Evolutionary conservation across 2,888 invertebrate species (phyloP).

Genomic region (Aspidiotus destructor): DNA sequence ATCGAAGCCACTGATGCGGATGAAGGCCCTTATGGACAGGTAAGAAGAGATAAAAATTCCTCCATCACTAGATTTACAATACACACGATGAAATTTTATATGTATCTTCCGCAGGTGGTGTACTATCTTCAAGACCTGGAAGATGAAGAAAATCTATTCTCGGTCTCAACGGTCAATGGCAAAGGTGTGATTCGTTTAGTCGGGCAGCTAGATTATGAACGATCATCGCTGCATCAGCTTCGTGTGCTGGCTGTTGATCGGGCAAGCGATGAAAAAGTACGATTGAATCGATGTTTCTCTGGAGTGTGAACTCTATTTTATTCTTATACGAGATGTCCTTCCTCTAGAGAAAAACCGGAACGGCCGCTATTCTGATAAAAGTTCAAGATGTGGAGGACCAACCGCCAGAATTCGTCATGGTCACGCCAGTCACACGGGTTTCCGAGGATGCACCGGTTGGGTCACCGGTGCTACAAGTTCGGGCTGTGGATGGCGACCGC

Average conservation of each 20-base stretch:
- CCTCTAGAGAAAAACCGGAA: constrained; percentile 59
- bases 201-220: constrained; percentile 72
- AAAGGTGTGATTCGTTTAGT: constrained; percentile 71
- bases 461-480: constrained; percentile 74
- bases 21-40: constrained; percentile 86
- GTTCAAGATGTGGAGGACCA: constrained; percentile 84
- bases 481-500: constrained; percentile 83
- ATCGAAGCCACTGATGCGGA: constrained; percentile 82
- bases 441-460: constrained; percentile 75
- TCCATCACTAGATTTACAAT: too few relatives aligned
- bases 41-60: constrained; percentile 39
- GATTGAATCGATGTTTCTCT: background rate
- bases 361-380: constrained; percentile 76
- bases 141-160: constrained; percentile 64
- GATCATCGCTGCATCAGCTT: constrained; percentile 75
- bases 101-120: constrained; percentile 50
- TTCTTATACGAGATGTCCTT: background rate
- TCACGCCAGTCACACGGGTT: constrained; percentile 76
- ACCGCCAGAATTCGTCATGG: constrained; percentile 79
- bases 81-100: background rate
- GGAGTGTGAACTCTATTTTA: background rate
- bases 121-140: constrained; percentile 77
- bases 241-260: constrained; percentile 72
- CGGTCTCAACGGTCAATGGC: constrained; percentile 71
- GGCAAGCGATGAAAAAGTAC: constrained; percentile 57